phyloP scores from a whole-genome alignment of 1,140 invertebrate genomes.

The Micrasema longulum region DNA sequence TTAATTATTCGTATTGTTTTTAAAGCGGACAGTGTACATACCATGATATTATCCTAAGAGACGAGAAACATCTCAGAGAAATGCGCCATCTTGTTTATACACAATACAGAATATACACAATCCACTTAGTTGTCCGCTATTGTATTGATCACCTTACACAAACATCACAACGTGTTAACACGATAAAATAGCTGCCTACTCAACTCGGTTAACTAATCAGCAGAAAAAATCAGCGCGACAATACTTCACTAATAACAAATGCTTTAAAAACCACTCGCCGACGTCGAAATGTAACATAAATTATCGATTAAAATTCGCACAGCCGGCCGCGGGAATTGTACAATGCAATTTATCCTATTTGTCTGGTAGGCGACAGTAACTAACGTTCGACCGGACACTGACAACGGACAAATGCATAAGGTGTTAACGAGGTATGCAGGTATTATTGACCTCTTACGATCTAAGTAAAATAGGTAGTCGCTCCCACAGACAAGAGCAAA shows the following conservation, averaged over 20 bases:
- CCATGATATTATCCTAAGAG: slow-evolving; percentile 46
- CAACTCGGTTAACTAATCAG: neutral
- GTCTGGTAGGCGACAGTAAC: neutral
- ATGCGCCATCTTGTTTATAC: slow-evolving; percentile 47
- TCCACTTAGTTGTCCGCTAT: slow-evolving; percentile 35
- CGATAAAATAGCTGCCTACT: neutral
- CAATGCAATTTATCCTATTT: neutral
- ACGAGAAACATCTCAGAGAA: slow-evolving; percentile 38
- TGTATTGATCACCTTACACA: slow-evolving; percentile 38
- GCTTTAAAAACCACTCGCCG: slow-evolving; percentile 24
- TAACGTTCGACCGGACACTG: slow-evolving; percentile 1
- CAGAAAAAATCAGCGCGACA: slow-evolving; percentile 11
- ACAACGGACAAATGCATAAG: slow-evolving; percentile 36
- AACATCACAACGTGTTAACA: slow-evolving; percentile 32
- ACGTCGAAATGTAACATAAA: slow-evolving; percentile 42
- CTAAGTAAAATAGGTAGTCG: slow-evolving; percentile 27
- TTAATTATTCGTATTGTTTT: neutral
- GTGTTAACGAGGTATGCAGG: slow-evolving; percentile 37
- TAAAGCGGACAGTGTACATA: slow-evolving; percentile 29
- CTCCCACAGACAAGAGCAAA: slow-evolving; percentile 34
- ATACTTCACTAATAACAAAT: slow-evolving; percentile 27
- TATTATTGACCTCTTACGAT: slow-evolving; percentile 40
- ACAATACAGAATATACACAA: slow-evolving; percentile 41
- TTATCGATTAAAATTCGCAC: slow-evolving; percentile 40
- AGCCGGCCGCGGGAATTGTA: slow-evolving; percentile 14